Base-by-base conservation (phyloP, 2,113 vertebrate genomes). In the Chaenocephalus aceratus region DNA sequence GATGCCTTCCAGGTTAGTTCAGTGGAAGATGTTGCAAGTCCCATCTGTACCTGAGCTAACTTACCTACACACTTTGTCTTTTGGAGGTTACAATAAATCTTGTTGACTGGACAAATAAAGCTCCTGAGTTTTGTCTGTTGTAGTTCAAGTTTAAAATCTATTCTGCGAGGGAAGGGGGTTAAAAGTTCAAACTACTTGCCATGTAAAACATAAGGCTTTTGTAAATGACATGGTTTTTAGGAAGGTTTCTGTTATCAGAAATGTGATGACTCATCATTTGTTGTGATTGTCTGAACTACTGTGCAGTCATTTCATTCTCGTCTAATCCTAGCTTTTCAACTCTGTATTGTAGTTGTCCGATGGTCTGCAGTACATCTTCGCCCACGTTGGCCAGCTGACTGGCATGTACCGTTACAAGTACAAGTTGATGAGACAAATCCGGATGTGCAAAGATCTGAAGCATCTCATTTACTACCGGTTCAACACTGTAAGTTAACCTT, bases 381-480 rank as follows among this genome's bases (percentile, higher is more conserved):
- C 98, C 75, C 98, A 99, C 0, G 98, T 99, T 56, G 98, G 98
- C 56, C 98, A 99, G 91, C 94, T 99, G 93, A 99, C 98, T 0
- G 98, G 98, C 66, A 99, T 99, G 98, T 99, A 99, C 93, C 94
- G 98, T 2, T 99, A 99, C 94, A 99, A 99, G 71, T 99, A 99
- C 95, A 99, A 99, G 91, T 90, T 99, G 87, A 99, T 99, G 98
- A 95, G 98, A 86, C 98, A 99, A 91, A 99, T 99, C 85, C 95
- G 98, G 2, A 99, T 99, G 98, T 99, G 98, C 96, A 99, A 99
- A 89, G 98, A 99, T 92, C 91, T 99, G 88, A 99, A 99, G 79
- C 98, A 99, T 92, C 97, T 99, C 57, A 98, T 99, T 91, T 99
- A 99, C 91, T 99, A 99, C 92, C 95, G 98, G 61, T 99, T 99